Evolutionary conservation across 2,797 vertebrate genomes (phyloP).

Genomic region (Ara ararauna): DNA sequence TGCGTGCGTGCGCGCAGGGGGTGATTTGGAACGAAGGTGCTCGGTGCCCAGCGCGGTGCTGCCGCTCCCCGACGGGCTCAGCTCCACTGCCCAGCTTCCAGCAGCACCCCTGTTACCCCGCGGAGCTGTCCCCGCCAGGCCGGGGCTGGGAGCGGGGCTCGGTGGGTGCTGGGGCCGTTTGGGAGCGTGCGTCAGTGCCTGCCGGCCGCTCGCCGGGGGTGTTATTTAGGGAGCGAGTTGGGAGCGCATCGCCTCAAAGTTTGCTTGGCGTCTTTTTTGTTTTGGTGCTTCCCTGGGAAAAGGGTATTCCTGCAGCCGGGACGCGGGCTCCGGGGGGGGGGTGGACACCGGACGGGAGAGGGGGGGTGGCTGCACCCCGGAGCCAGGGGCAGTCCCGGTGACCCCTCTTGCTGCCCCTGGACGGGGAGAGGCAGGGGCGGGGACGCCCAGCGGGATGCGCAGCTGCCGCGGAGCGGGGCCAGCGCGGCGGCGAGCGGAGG

Average conservation of each 20-base stretch:
- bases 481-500: constrained; percentile 17
- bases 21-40: background rate
- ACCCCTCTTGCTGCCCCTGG: background rate
- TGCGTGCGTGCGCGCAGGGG: background rate
- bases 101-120: background rate
- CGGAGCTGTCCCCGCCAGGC: background rate
- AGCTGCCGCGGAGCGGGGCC: background rate
- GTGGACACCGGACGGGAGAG: background rate
- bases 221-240: background rate
- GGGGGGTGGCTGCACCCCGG: background rate
- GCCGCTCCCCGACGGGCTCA: background rate
- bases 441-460: background rate
- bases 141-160: background rate
- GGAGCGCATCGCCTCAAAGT: constrained; percentile 37
- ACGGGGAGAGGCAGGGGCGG: background rate
- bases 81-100: background rate
- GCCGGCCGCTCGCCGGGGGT: background rate
- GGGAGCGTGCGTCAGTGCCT: background rate
- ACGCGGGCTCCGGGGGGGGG: background rate
- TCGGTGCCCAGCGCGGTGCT: background rate
- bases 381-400: background rate
- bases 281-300: background rate
- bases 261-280: background rate
- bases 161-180: background rate
- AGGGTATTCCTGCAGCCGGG: background rate